Evolutionary conservation across 2,888 invertebrate genomes (phyloP).

Genomic region (Phyllotreta striolata): DNA sequence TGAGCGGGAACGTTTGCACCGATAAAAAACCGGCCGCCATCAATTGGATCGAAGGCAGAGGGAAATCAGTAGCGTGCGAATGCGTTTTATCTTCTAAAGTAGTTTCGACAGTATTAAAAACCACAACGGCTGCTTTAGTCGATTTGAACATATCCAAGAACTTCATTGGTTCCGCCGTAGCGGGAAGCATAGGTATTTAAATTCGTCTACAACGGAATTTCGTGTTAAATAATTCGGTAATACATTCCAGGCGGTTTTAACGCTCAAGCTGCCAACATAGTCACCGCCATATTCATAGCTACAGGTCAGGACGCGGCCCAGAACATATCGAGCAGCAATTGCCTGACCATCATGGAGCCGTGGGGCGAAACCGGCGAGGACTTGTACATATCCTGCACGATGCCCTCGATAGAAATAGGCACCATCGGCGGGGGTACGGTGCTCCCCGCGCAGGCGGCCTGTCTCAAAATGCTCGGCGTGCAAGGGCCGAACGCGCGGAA

Average conservation of each 20-base stretch:
- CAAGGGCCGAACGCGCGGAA: constrained; percentile 72
- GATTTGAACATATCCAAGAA: constrained; percentile 93
- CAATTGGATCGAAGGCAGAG: constrained; percentile 91
- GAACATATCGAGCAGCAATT: constrained; percentile 92
- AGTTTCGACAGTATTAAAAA: constrained; percentile 82
- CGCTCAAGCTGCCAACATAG: constrained; percentile 97
- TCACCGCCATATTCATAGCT: constrained; percentile 95
- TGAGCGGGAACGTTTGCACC: constrained; percentile 96
- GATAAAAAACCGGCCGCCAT: constrained; percentile 97
- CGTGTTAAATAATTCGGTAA: too few relatives aligned
- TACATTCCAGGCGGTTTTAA: constrained; percentile 65
- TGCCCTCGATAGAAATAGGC: constrained; percentile 97
- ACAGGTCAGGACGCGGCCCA: constrained; percentile 99
- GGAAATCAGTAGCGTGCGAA: constrained; percentile 95
- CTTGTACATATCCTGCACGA: constrained; percentile 91
- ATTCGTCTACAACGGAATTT: too few relatives aligned
- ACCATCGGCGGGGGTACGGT: constrained; percentile 96
- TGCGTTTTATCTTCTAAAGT: constrained; percentile 79
- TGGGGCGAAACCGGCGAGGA: constrained; percentile 79
- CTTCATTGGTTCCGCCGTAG: constrained; percentile 90
- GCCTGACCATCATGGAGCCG: constrained; percentile 91
- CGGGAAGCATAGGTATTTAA: constrained; percentile 79
- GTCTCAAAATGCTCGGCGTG: constrained; percentile 85
- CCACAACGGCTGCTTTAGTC: constrained; percentile 81
- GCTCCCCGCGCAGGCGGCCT: constrained; percentile 87